Evolutionary conservation across 2,888 invertebrate species (phyloP), one percentile per base, ranked within the genome.

Genomic region (Encarsia formosa): DNA sequence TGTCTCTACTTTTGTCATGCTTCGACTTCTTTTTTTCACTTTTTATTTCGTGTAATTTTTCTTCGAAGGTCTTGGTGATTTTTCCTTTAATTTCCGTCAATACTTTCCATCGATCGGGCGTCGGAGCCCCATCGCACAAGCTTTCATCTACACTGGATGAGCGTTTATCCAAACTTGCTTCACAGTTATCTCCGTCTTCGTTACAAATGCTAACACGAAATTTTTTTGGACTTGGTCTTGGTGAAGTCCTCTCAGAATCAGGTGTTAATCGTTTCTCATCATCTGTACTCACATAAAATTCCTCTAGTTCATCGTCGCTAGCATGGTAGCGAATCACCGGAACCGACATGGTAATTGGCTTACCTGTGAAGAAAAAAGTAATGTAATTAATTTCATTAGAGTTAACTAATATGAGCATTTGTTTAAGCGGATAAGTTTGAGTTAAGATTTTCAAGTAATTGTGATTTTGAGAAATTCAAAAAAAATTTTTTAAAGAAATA

Each of bases 31-130:
- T 74, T 73, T 79, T 80, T 61, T 84, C 83, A 56, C 73, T 76
- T 61, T 86, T 85, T 50, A 83, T 83, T 64, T 82, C 82, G 9
- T 83, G 84, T 51, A 87, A 77, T 75, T 86, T 87, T 56, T 87
- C 87, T 67, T 88, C 87, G 41, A 88, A 86, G 31, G 86, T 87
- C 68, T 87, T 87, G 32, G 86, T 83, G 56, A 88, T 83, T 75
- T 87, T 86, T 42, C 84, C 86, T 70, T 79, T 85, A 50, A 87
- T 82, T 59, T 86, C 86, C 56, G 83, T 81, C 58, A 87, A 82
- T 65, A 86, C 79, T 64, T 83, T 82, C 87, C 87, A 87, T 5
- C 84, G 82, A 71, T 86, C 86, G 56, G 81, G 80, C 59, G 77
- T 75, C 1, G 78, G 76, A 2, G 77, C 77, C 13, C 77, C 76